These are phyloP conservation scores for Ramazzottius varieornatus DNA, from an alignment of 2,888 invertebrate species.

Conservation along the genomic window DNA sequence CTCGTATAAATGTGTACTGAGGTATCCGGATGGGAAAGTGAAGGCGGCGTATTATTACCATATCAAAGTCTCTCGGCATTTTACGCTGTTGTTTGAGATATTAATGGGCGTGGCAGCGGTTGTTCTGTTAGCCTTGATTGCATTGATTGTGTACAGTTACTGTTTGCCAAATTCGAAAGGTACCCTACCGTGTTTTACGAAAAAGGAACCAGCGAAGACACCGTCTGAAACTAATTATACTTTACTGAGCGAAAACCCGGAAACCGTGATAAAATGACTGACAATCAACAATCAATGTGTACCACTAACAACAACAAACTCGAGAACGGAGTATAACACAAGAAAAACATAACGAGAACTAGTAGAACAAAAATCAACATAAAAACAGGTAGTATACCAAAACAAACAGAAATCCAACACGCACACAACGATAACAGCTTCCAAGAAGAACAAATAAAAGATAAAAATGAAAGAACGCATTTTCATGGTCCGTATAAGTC, in stretches of 20 bases:
- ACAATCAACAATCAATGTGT: no score
- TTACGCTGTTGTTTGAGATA: background rate
- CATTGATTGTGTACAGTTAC: background rate
- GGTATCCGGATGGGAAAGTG: background rate
- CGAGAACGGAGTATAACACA: no score
- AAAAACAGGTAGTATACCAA: no score
- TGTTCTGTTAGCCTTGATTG: background rate
- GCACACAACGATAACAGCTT: no score
- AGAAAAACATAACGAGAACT: no score
- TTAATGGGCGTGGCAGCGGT: background rate
- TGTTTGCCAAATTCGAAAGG: background rate
- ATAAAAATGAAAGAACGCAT: no score
- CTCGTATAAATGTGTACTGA: background rate
- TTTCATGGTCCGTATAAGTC: no score
- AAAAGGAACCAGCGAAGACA: background rate
- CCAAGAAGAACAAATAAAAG: no score
- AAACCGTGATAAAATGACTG: no score
- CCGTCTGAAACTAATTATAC: background rate
- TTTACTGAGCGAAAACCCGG: background rate
- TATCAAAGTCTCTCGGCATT: background rate
- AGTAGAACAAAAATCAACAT: no score
- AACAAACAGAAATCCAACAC: no score
- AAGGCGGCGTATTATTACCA: background rate
- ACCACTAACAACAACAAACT: no score
- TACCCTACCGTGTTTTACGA: background rate